These are phyloP conservation scores for Halcyon malimbica DNA, from an alignment of 2,113 vertebrate genomes.

Conservation along the genomic window DNA sequence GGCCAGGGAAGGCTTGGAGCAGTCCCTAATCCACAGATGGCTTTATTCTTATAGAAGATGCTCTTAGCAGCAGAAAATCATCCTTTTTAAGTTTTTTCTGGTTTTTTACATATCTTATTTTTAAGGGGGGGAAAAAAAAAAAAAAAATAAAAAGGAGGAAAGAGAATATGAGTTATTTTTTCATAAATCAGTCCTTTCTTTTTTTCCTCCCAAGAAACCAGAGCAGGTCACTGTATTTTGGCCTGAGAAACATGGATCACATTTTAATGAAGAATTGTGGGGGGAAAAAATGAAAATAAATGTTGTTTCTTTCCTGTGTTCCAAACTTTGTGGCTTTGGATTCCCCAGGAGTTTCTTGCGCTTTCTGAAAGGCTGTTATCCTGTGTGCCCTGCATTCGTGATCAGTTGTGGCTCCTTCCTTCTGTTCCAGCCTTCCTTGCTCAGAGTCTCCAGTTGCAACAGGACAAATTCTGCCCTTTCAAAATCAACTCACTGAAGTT, in stretches of 20 bases:
- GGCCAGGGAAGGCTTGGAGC: not conserved
- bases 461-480: not conserved
- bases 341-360: slow-evolving; percentile 2
- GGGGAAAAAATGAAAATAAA: not conserved
- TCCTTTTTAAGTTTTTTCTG: slow-evolving; percentile 9
- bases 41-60: not conserved
- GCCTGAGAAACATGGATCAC: not conserved
- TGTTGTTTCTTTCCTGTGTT: not conserved
- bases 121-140: no score
- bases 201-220: not conserved
- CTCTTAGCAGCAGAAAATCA: not conserved
- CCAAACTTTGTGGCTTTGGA: not conserved
- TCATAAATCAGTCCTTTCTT: not conserved
- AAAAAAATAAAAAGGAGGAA: not conserved
- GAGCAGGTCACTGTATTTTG: not conserved
- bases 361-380: slow-evolving; percentile 12
- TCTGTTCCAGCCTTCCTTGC: not conserved
- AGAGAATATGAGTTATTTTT: not conserved
- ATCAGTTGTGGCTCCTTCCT: not conserved
- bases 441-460: not conserved
- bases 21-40: not conserved
- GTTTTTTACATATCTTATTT: no score
- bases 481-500: not conserved
- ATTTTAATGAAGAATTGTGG: not conserved
- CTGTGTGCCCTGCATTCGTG: not conserved